Evolutionary conservation across 2,113 vertebrate genomes (phyloP).

Genomic region (Caretta caretta): DNA sequence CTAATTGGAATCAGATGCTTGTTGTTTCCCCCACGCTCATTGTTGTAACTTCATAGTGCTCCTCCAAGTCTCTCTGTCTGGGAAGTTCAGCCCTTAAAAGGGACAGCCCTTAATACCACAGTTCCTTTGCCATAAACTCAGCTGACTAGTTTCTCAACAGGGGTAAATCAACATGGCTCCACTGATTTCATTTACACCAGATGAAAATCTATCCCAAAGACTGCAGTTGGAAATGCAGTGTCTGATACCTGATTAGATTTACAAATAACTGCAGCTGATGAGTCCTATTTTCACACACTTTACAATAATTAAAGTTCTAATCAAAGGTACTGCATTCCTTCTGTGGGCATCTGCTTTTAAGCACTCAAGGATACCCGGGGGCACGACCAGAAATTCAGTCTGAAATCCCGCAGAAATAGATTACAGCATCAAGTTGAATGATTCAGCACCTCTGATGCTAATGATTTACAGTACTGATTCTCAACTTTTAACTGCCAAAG

Average conservation of each 20-base stretch:
- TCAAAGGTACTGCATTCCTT: not conserved
- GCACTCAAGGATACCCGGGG: not conserved
- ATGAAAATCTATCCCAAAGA: not conserved
- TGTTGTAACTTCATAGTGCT: too few relatives aligned
- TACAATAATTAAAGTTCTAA: not conserved
- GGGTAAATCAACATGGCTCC: not conserved
- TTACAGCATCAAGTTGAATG: not conserved
- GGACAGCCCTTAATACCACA: too few relatives aligned
- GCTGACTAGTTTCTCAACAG: not conserved
- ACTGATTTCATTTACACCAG: not conserved
- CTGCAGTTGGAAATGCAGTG: not conserved
- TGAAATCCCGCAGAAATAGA: conserved; percentile 3
- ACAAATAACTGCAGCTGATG: not conserved
- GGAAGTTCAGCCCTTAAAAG: too few relatives aligned
- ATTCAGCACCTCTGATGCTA: conserved; percentile 53
- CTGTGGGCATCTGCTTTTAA: not conserved
- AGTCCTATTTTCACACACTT: too few relatives aligned
- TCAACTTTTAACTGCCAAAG: not conserved
- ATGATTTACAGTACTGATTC: conserved; percentile 58
- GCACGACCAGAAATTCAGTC: not conserved
- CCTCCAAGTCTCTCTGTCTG: too few relatives aligned
- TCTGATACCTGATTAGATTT: not conserved
- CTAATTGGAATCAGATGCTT: too few relatives aligned
- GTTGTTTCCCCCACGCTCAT: too few relatives aligned
- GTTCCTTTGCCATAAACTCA: not conserved